These are phyloP conservation scores for Hycleus phaleratus DNA, from an alignment of 1,140 invertebrate genomes.

Conservation along the genomic window DNA sequence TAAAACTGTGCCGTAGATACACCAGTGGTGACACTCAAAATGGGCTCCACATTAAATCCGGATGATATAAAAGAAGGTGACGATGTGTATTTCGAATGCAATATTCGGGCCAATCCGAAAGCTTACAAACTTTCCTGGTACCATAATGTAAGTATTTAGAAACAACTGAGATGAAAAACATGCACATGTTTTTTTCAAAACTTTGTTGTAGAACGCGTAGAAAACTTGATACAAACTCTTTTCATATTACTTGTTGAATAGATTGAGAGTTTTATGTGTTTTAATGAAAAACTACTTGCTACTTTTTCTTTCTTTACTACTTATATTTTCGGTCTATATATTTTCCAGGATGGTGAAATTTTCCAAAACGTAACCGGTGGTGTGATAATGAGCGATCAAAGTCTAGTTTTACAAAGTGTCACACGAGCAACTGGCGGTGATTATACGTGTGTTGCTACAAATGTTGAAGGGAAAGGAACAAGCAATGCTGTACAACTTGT, in stretches of 20 bases:
- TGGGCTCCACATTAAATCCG: slow-evolving; percentile 70
- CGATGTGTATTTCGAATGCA: slow-evolving; percentile 74
- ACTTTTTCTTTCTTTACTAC: neutral
- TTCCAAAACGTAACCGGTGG: slow-evolving; percentile 69
- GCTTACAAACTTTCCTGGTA: slow-evolving; percentile 75
- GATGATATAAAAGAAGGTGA: slow-evolving; percentile 79
- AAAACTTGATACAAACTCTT: slow-evolving; percentile 11
- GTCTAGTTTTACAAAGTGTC: slow-evolving; percentile 72
- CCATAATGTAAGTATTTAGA: slow-evolving; percentile 63
- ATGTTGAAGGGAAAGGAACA: slow-evolving; percentile 70
- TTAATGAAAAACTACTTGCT: neutral
- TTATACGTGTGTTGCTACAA: slow-evolving; percentile 74
- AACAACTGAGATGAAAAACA: neutral
- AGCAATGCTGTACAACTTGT: slow-evolving; percentile 71
- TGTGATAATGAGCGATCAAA: slow-evolving; percentile 73
- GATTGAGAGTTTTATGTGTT: neutral
- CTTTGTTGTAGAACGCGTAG: neutral
- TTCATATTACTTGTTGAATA: slow-evolving; percentile 25
- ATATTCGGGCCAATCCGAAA: slow-evolving; percentile 71
- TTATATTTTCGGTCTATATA: neutral
- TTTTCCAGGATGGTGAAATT: slow-evolving; percentile 61
- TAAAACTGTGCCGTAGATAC: slow-evolving; percentile 50
- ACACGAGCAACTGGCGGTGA: slow-evolving; percentile 69
- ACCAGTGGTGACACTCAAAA: slow-evolving; percentile 65
- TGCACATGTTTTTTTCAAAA: slow-evolving; percentile 1